Conservation (phyloP, 2,113 vertebrate species). For the Myiopsitta monachus region DNA sequence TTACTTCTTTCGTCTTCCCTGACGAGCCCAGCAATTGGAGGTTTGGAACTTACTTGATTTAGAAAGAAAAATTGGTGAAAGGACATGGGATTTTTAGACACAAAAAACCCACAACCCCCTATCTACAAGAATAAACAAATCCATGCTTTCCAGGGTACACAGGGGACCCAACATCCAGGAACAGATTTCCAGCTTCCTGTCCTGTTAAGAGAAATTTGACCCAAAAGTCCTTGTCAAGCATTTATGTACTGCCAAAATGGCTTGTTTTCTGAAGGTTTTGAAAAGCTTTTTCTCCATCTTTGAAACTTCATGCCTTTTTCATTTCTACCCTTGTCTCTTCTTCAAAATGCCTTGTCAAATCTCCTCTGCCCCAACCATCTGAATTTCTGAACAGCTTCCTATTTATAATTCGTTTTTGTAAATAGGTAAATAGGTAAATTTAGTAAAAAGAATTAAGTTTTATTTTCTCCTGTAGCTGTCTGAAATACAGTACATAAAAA, state of each 20-base stretch:
- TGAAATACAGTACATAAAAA: not conserved
- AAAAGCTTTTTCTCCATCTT: not conserved
- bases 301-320: not conserved
- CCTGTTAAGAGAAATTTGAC: not conserved
- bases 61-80: not conserved
- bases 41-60: not conserved
- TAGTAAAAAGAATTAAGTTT: not conserved
- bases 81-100: not conserved
- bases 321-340: not conserved
- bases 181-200: not conserved
- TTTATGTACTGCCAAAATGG: not conserved
- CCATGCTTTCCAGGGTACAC: not conserved
- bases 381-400: not conserved
- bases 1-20: not conserved
- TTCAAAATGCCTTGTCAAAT: not conserved
- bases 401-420: not conserved
- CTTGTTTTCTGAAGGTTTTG: not conserved
- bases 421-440: not conserved
- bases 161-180: not conserved
- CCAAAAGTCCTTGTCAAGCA: not conserved
- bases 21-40: not conserved
- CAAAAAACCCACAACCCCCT: not conserved
- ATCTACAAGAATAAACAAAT: not conserved
- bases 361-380: not conserved
- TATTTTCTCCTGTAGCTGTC: not conserved